Conservation (phyloP, 2,888 invertebrate genomes). For the Drosophila helvetica region DNA sequence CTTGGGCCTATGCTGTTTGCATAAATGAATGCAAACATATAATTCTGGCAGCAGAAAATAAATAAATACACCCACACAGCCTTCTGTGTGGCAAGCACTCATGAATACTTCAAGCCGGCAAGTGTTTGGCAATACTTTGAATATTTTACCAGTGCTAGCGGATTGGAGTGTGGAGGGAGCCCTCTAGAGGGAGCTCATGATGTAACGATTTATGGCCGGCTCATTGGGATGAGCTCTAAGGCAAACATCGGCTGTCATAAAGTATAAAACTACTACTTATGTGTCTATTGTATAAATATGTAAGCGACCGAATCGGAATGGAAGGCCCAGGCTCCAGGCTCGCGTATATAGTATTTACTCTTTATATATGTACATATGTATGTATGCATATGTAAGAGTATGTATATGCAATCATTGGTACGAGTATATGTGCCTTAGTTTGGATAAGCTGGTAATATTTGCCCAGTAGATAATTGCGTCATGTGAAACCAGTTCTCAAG, state of each 20-base stretch:
- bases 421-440: conserved; percentile 13
- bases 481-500: conserved; percentile 9
- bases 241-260: conserved; percentile 52
- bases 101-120: conserved; percentile 6
- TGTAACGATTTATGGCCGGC: conserved; percentile 64
- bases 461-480: conserved; percentile 3
- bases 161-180: background rate
- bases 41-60: conserved; percentile 43
- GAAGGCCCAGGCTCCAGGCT: background rate
- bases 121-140: conserved; percentile 61
- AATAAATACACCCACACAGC: conserved; percentile 16
- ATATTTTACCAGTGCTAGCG: conserved; percentile 53
- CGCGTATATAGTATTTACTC: conserved; percentile 2
- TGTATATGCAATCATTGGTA: background rate
- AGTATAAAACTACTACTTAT: conserved; percentile 33
- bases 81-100: background rate
- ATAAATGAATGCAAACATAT: conserved; percentile 66
- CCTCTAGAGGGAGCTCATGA: conserved; percentile 53
- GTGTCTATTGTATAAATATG: conserved; percentile 1
- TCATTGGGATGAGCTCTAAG: conserved; percentile 58
- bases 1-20: conserved; percentile 62
- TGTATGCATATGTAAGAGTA: conserved; percentile 6
- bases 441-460: conserved; percentile 2
- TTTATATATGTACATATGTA: conserved; percentile 23
- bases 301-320: background rate